phyloP scores from a whole-genome alignment of 1,140 invertebrate genomes.

The Heliconius melpomene region DNA sequence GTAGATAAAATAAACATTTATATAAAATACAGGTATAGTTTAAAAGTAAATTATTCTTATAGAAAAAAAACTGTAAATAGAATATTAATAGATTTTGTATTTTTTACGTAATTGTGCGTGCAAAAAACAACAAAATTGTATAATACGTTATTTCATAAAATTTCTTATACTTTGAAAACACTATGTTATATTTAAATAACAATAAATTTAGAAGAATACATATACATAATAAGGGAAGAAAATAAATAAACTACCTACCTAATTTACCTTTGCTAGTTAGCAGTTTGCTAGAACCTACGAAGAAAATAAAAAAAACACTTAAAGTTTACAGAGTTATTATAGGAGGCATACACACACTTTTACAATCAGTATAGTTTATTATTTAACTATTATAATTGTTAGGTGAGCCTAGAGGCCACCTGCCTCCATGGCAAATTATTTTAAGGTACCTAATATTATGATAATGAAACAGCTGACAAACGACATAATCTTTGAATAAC shows the following conservation, averaged over 20 bases:
- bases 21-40: neutral
- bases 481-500: conserved; percentile 7
- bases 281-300: no score
- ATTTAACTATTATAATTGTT: conserved; percentile 3
- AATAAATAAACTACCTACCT: no score
- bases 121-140: no score
- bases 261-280: no score
- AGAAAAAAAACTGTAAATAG: neutral
- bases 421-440: neutral
- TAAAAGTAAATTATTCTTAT: neutral
- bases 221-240: no score
- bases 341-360: neutral
- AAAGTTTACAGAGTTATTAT: neutral
- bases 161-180: no score
- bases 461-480: conserved; percentile 24
- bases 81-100: no score
- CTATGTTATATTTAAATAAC: no score
- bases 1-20: neutral
- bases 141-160: no score
- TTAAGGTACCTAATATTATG: conserved; percentile 24
- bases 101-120: no score
- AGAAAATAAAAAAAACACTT: no score
- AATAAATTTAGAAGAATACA: no score
- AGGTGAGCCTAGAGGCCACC: neutral
- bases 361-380: conserved; percentile 11